Base-by-base conservation (phyloP, 2,797 vertebrate species). In the Eulemur coronatus region DNA sequence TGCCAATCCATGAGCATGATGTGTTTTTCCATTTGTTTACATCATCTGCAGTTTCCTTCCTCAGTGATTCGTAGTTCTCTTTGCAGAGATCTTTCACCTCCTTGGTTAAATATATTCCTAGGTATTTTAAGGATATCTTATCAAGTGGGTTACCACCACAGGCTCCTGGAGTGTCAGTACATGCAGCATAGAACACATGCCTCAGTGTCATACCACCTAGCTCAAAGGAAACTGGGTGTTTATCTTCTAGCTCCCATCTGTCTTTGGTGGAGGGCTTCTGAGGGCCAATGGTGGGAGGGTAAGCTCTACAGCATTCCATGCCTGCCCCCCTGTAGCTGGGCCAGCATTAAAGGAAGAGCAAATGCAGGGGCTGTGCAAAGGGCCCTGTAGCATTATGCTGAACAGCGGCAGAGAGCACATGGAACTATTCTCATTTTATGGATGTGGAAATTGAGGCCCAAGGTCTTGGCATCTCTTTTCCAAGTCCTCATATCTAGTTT, bases 181-280 rank as follows among this genome's bases (percentile, higher is more conserved):
- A 5, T 11, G 28, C 33, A 26, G 52, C 2, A 1, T 7, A 11
- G 3, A 20, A 11, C 57, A 1, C 0, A 7, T 3, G 13, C 4
- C 55, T n/a, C 14, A 0, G 43, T 22, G 1, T 17, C 81, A 9
- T 4, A 6, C 10, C 57, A 20, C 33, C 52, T 4, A 22, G 5
- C 22, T 26, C 15, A 7, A 4, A 38, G 55, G 76, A 67, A 30
- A 26, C 46, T 0, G n/a, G 55, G n/a, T 65, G 48, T 50, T 76
- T 38, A 11, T 79, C 72, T 73, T 33, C 55, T 14, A 50, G 0
- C 4, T 10, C 15, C 41, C 35, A 6, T 20, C 48, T 4, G 4
- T 41, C 3, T 9, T 17, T 33, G 41, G 43, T 18, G 8, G 24
- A 57, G 55, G 26, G 38, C 28, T 61, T 15, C n/a, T 41, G 28